phyloP scores from a whole-genome alignment of 2,888 invertebrate genomes.

The Melanotus villosus region DNA sequence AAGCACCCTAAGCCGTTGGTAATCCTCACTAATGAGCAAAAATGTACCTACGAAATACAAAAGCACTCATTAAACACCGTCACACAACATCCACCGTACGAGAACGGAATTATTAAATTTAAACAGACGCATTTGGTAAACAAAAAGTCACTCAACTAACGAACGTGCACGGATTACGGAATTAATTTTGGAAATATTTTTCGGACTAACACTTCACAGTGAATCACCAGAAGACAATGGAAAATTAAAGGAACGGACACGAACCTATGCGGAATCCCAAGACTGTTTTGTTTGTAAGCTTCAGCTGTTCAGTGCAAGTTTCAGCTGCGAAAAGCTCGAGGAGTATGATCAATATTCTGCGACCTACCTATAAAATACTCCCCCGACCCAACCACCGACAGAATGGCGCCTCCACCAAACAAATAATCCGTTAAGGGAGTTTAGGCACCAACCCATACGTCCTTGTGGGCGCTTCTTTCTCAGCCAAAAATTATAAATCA shows the following conservation, averaged over 20 bases:
- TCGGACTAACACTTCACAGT: not conserved
- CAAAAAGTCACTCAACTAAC: constrained; percentile 36
- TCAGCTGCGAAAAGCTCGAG: constrained; percentile 48
- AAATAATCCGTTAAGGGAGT: not conserved
- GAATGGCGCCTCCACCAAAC: constrained; percentile 40
- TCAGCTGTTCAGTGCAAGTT: constrained; percentile 52
- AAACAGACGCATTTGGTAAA: constrained; percentile 15
- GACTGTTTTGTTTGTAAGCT: constrained; percentile 49
- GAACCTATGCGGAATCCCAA: not conserved
- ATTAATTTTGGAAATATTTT: constrained; percentile 26
- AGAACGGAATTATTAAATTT: constrained; percentile 23
- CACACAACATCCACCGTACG: constrained; percentile 24
- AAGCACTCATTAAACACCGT: constrained; percentile 24
- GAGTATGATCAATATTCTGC: constrained; percentile 48
- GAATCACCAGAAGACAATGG: constrained; percentile 29
- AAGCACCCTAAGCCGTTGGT: not conserved
- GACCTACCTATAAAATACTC: constrained; percentile 47
- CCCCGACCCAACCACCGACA: constrained; percentile 44
- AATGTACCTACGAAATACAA: constrained; percentile 7
- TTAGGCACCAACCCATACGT: too few relatives aligned
- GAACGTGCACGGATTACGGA: constrained; percentile 24
- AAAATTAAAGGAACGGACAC: not conserved
- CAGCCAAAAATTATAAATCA: too few relatives aligned
- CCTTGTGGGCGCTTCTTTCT: too few relatives aligned
- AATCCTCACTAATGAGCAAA: constrained; percentile 13